Percentiles rank a stretch among this genome's conserved stretches.
These are phyloP conservation scores for Tupaia chinensis DNA, from an alignment of 2,113 vertebrate genomes.

Conservation along the genomic window DNA sequence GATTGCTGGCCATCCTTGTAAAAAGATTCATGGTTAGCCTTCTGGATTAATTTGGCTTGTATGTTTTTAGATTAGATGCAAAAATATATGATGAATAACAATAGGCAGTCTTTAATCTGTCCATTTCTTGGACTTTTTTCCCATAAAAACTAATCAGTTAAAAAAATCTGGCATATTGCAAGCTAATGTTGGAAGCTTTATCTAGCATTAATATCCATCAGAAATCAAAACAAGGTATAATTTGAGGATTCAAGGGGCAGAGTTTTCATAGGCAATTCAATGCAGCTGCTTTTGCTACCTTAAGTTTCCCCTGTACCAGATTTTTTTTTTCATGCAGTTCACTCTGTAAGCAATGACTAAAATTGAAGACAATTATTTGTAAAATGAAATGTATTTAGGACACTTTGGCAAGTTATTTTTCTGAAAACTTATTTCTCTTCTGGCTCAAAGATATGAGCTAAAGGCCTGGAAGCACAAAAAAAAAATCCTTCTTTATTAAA, in stretches of 20 bases:
- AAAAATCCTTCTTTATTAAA: constrained; percentile 61
- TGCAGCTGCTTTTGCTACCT: not conserved
- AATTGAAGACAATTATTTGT: constrained; percentile 31
- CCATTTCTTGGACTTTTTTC: not conserved
- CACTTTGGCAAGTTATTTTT: not conserved
- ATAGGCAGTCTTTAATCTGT: not conserved
- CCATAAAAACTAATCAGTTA: not conserved
- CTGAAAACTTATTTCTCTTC: constrained; percentile 9
- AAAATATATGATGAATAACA: not conserved
- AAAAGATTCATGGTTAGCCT: not conserved
- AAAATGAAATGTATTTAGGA: constrained; percentile 35
- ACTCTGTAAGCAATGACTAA: not conserved
- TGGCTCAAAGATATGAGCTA: not conserved
- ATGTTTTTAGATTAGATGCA: not conserved
- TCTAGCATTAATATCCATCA: not conserved
- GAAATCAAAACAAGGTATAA: not conserved
- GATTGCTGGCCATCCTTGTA: not conserved
- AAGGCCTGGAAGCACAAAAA: constrained; percentile 33
- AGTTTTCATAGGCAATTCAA: not conserved
- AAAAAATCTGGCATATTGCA: not conserved
- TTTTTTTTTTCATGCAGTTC: not conserved
- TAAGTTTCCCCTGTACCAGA: not conserved
- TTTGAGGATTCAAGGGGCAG: not conserved
- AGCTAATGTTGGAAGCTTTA: not conserved
- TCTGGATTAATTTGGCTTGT: not conserved